Conservation (phyloP, 2,888 invertebrate species). For the Drosophila mettleri region DNA sequence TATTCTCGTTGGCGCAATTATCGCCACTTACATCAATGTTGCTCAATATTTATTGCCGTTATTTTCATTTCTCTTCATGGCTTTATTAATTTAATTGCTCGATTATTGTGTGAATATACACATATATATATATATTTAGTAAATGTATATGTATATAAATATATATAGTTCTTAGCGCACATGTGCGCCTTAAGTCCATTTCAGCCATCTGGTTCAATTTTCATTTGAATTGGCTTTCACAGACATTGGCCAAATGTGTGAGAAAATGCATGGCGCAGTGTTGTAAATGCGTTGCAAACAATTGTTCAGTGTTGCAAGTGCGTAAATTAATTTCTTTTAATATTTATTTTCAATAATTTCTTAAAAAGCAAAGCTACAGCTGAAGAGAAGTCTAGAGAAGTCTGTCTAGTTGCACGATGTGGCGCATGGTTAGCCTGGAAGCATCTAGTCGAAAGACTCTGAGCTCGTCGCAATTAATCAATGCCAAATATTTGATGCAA, state of each 20-base stretch:
- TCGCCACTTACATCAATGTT: slow-evolving; percentile 70
- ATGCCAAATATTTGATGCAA: too few species aligned
- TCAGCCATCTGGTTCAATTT: slow-evolving; percentile 30
- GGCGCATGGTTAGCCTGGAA: too few species aligned
- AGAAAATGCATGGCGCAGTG: slow-evolving; percentile 16
- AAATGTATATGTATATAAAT: background rate
- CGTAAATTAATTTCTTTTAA: too few species aligned
- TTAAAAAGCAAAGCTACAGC: too few species aligned
- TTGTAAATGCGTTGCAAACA: background rate
- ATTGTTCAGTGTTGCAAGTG: slow-evolving; percentile 2
- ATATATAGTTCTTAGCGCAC: background rate
- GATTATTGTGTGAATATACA: background rate
- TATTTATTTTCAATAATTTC: too few species aligned
- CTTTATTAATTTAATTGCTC: slow-evolving; percentile 57
- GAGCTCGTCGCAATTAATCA: too few species aligned
- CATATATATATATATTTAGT: background rate
- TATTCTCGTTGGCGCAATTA: slow-evolving; percentile 65
- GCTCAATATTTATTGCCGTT: slow-evolving; percentile 62
- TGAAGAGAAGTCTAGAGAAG: too few species aligned
- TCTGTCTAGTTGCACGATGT: too few species aligned
- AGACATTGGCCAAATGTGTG: background rate
- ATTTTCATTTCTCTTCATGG: slow-evolving; percentile 25
- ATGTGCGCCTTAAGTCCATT: slow-evolving; percentile 1
- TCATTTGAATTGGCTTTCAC: background rate
- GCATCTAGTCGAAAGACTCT: too few species aligned